These are phyloP conservation scores for Eolophus roseicapilla DNA, from an alignment of 2,113 vertebrate genomes.

Conservation along the genomic window DNA sequence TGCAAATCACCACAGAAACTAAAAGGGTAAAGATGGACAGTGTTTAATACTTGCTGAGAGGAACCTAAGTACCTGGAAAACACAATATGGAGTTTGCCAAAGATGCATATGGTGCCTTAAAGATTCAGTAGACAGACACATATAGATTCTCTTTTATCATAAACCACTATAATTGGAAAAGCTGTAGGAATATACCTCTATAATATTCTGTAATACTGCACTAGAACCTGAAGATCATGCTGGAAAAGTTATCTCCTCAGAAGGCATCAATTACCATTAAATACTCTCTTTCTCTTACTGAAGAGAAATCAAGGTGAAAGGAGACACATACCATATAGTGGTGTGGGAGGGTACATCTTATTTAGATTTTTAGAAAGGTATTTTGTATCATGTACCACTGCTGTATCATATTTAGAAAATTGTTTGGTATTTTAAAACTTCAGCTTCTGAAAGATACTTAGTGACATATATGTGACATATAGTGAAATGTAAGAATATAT, in stretches of 20 bases:
- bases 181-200: not conserved
- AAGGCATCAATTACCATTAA: not conserved
- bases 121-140: not conserved
- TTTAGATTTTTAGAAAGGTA: not conserved
- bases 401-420: not conserved
- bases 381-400: not conserved
- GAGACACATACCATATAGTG: not conserved
- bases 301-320: not conserved
- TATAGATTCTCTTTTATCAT: not conserved
- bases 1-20: slow-evolving; percentile 14
- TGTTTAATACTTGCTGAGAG: slow-evolving; percentile 46
- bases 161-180: not conserved
- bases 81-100: not conserved
- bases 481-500: not conserved
- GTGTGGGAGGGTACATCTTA: not conserved
- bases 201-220: not conserved
- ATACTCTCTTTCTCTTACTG: not conserved
- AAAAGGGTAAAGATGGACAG: not conserved
- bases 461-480: not conserved
- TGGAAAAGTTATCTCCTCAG: not conserved
- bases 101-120: not conserved
- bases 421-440: not conserved
- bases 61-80: not conserved
- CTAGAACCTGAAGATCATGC: not conserved
- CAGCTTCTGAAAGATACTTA: not conserved